These are phyloP conservation scores for Barnardius zonarius DNA, from an alignment of 2,113 vertebrate species.

Conservation along the genomic window DNA sequence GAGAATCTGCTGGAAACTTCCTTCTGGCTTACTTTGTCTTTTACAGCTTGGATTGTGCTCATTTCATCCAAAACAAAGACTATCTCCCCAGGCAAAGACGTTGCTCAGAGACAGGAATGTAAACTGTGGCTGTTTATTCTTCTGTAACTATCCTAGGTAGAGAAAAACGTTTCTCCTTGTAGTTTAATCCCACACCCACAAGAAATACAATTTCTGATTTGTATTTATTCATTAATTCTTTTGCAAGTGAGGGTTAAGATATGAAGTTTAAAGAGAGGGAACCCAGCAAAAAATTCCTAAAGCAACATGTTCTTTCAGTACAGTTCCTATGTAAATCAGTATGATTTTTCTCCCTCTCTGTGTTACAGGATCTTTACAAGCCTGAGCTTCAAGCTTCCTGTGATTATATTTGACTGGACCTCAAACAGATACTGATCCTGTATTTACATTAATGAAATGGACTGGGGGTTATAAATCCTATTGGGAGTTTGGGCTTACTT, in stretches of 20 bases:
- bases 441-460: not conserved
- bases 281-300: not conserved
- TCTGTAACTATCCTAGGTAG: not conserved
- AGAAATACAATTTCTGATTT: not conserved
- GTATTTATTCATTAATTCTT: not conserved
- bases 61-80: not conserved
- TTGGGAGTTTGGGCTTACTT: not conserved
- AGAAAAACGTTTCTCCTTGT: not conserved
- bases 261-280: not conserved
- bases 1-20: not conserved
- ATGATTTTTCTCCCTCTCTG: fast-evolving
- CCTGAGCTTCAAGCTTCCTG: not conserved
- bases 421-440: not conserved
- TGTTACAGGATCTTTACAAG: not conserved
- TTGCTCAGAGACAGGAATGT: not conserved
- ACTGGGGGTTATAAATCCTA: not conserved
- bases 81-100: not conserved
- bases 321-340: not conserved
- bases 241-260: not conserved
- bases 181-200: not conserved
- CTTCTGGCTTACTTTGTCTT: not conserved
- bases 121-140: not conserved
- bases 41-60: not conserved
- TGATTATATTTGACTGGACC: not conserved
- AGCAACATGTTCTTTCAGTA: not conserved